These are phyloP conservation scores for Heliopora coerulea DNA, from an alignment of 92 coral and sea anemone species.

Conservation along the genomic window DNA sequence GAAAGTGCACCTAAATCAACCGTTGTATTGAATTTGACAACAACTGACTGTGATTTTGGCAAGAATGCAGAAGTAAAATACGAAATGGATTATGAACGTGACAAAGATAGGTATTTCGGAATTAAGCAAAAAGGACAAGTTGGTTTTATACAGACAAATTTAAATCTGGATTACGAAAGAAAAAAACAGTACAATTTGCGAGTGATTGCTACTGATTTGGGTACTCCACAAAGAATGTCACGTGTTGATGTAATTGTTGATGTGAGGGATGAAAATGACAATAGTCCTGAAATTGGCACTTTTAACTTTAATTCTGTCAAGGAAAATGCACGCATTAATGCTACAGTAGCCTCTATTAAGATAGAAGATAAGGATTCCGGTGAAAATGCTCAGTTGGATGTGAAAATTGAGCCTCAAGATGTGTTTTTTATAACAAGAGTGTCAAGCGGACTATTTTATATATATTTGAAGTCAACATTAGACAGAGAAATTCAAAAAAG, in stretches of 20 bases:
- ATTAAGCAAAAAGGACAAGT: constrained; percentile 42
- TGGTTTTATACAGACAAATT: constrained; percentile 62
- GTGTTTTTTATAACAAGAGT: constrained; percentile 62
- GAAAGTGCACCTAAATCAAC: constrained; percentile 60
- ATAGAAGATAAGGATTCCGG: constrained; percentile 78
- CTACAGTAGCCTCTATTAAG: constrained; percentile 62
- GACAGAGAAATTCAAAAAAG: constrained; percentile 58
- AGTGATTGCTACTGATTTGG: constrained; percentile 73
- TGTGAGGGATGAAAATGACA: constrained; percentile 91
- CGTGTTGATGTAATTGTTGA: constrained; percentile 53
- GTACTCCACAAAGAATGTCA: constrained; percentile 25
- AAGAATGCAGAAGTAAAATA: constrained; percentile 68
- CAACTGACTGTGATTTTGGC: constrained; percentile 83
- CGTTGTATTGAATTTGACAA: constrained; percentile 64
- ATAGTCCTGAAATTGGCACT: constrained; percentile 64
- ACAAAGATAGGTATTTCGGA: constrained; percentile 57
- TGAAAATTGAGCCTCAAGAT: constrained; percentile 55
- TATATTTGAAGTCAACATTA: constrained; percentile 46
- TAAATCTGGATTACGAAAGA: constrained; percentile 63
- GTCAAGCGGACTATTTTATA: constrained; percentile 32
- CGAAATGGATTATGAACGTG: constrained; percentile 63
- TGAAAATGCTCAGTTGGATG: constrained; percentile 62
- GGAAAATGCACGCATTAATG: constrained; percentile 63
- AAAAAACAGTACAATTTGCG: constrained; percentile 51
- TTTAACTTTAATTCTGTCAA: constrained; percentile 54